These are phyloP conservation scores for Sepioteuthis lessoniana DNA, from an alignment of 2,888 invertebrate genomes.

Conservation along the genomic window DNA sequence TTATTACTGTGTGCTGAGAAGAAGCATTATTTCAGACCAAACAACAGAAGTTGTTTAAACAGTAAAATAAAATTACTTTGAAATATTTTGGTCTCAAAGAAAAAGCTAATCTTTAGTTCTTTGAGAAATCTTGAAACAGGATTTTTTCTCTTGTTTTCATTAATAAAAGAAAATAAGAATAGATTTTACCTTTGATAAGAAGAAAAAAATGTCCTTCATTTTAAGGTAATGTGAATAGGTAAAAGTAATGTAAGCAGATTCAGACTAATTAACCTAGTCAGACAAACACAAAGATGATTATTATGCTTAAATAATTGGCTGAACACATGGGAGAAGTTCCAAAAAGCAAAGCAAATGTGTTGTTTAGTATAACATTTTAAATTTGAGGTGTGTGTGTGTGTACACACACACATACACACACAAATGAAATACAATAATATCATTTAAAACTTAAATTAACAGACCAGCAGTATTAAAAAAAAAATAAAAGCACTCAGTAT, in stretches of 20 bases:
- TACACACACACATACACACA: not conserved
- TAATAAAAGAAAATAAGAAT: not conserved
- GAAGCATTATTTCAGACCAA: not conserved
- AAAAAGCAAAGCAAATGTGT: not conserved
- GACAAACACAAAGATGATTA: not conserved
- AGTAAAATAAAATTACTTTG: no score
- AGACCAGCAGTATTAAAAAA: no score
- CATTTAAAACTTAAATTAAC: no score
- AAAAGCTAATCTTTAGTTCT: not conserved
- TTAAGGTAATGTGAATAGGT: not conserved
- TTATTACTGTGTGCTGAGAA: not conserved
- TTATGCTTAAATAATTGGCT: not conserved
- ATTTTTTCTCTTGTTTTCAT: no score
- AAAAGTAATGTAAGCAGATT: not conserved
- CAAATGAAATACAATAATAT: no score
- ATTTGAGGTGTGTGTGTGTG: not conserved
- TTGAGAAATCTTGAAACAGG: not conserved
- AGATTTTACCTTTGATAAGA: not conserved
- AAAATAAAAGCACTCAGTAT: no score
- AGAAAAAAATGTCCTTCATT: not conserved
- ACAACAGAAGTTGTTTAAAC: not conserved
- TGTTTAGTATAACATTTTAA: not conserved
- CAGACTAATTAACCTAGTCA: not conserved
- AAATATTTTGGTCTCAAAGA: no score
- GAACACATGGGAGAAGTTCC: not conserved